Evolutionary conservation across 2,888 invertebrate genomes (phyloP).

Genomic region (Lycocerus yunnanus): DNA sequence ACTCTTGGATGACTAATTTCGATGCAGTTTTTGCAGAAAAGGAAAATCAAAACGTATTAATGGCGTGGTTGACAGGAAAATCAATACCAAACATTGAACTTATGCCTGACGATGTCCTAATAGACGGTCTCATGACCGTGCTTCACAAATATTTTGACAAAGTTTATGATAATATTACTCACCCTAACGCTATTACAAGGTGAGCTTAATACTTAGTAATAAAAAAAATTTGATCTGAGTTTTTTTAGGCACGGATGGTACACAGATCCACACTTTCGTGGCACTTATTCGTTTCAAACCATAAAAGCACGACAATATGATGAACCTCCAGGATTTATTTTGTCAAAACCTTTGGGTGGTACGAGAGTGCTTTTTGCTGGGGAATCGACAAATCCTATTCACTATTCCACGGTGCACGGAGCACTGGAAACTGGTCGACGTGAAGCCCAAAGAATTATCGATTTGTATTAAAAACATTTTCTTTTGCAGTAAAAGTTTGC

Average conservation of each 20-base stretch:
- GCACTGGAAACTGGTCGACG: slow-evolving; percentile 55
- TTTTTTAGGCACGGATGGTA: slow-evolving; percentile 63
- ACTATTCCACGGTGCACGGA: slow-evolving; percentile 57
- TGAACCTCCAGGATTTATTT: not conserved
- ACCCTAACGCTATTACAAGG: slow-evolving; percentile 52
- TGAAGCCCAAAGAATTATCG: too few species aligned
- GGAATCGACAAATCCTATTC: slow-evolving; percentile 55
- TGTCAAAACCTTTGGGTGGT: slow-evolving; percentile 12
- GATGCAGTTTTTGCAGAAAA: slow-evolving; percentile 70
- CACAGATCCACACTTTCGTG: slow-evolving; percentile 62
- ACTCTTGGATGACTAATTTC: slow-evolving; percentile 67
- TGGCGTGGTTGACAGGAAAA: slow-evolving; percentile 71
- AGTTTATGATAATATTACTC: slow-evolving; percentile 57
- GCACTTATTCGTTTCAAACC: slow-evolving; percentile 34
- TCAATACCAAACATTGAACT: slow-evolving; percentile 67
- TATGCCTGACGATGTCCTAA: slow-evolving; percentile 60
- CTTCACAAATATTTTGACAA: too few species aligned
- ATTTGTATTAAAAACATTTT: too few species aligned
- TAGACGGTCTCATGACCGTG: too few species aligned
- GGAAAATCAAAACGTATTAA: slow-evolving; percentile 64
- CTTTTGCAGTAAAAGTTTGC: too few species aligned
- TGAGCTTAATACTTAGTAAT: slow-evolving; percentile 16
- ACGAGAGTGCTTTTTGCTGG: slow-evolving; percentile 58
- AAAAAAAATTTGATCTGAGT: not conserved
- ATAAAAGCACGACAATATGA: slow-evolving; percentile 19